These are phyloP conservation scores for Anas platyrhynchos DNA, from an alignment of 2,113 vertebrate species.

Conservation along the genomic window DNA sequence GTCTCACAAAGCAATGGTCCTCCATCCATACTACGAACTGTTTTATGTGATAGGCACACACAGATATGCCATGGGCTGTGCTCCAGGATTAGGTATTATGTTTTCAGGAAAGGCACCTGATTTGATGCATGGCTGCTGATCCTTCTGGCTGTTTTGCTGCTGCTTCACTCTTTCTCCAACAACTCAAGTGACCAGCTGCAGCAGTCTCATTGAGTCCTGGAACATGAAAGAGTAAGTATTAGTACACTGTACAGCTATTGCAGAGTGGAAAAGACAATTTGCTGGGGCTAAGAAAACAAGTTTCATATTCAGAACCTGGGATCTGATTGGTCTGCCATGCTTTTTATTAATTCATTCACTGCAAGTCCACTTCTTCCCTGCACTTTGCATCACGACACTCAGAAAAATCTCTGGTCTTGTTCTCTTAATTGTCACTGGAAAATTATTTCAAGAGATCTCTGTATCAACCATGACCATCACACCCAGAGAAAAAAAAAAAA, in stretches of 20 bases:
- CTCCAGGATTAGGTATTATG: background rate
- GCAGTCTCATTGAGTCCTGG: background rate
- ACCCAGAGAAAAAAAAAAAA: background rate
- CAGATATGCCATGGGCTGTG: background rate
- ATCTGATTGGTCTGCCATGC: background rate
- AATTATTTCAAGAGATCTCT: background rate
- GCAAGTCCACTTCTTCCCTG: background rate
- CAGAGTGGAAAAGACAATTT: background rate
- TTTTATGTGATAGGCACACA: background rate
- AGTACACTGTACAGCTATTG: background rate
- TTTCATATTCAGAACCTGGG: background rate
- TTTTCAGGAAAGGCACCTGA: background rate
- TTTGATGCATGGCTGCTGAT: background rate
- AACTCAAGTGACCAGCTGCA: background rate
- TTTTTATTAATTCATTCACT: background rate
- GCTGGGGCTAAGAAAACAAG: background rate
- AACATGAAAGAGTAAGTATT: background rate
- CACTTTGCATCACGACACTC: background rate
- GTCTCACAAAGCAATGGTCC: background rate
- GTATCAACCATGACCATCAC: background rate
- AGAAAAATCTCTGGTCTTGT: background rate
- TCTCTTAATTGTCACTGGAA: background rate
- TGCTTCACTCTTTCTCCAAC: background rate
- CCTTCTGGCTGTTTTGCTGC: background rate
- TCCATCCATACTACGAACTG: background rate